A percentile compares a stretch with the other conserved stretches of the same genome.
phyloP scores from a whole-genome alignment of 35 echinoderm and acorn worm genomes.

The Diadema setosum region DNA sequence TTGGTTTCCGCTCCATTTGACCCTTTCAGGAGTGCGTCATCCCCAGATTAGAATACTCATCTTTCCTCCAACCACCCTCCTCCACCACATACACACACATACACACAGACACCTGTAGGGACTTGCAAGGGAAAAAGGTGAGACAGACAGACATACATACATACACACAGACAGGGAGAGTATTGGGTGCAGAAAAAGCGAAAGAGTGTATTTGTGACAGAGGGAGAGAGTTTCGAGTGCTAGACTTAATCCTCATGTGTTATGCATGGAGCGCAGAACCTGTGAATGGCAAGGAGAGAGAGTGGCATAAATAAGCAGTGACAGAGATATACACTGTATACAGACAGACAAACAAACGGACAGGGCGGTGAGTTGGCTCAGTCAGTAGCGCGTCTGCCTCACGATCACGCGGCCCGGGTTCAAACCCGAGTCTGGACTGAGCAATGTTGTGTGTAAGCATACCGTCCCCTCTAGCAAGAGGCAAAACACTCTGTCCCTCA shows the following conservation, averaged over 20 bases:
- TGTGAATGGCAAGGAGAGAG: background rate
- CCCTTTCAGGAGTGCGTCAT: background rate
- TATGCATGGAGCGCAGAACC: too few species aligned
- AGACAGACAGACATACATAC: background rate
- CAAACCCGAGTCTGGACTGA: too few species aligned
- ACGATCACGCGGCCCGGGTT: too few species aligned
- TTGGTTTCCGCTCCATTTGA: background rate
- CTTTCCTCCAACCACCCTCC: too few species aligned
- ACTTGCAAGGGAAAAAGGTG: background rate
- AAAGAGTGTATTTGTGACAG: background rate
- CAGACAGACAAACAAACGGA: background rate
- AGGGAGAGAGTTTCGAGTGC: background rate
- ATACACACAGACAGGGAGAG: background rate
- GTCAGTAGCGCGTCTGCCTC: too few species aligned
- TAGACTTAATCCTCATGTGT: background rate
- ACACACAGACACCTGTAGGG: too few species aligned
- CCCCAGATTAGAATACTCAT: too few species aligned
- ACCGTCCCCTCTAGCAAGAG: too few species aligned
- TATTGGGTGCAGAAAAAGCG: background rate
- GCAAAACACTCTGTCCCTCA: too few species aligned
- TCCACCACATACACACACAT: too few species aligned
- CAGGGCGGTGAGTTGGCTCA: too few species aligned
- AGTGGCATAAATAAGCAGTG: background rate
- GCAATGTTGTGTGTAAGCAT: too few species aligned
- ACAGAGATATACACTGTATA: background rate